Percentiles rank a stretch among this genome's conserved stretches.
These are phyloP conservation scores for Dissostichus mawsoni DNA, from an alignment of 2,113 vertebrate species.

Conservation along the genomic window DNA sequence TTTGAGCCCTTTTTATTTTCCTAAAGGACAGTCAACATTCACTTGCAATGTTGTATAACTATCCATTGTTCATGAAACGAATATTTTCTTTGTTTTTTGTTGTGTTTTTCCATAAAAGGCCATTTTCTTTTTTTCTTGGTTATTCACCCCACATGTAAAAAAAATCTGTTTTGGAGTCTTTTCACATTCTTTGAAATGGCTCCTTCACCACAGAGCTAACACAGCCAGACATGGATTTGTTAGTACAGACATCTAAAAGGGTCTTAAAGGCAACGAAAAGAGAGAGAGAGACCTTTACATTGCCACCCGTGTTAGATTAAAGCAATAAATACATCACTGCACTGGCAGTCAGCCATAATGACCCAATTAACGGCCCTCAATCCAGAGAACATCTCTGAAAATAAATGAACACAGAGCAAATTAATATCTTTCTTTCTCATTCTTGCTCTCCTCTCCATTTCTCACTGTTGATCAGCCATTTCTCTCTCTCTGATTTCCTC, in stretches of 20 bases:
- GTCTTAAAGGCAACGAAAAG: constrained; percentile 45
- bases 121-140: constrained; percentile 13
- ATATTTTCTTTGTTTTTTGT: constrained; percentile 1
- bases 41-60: constrained; percentile 4
- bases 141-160: constrained; percentile 21
- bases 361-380: constrained; percentile 66
- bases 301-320: constrained; percentile 43
- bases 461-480: constrained; percentile 4
- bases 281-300: constrained; percentile 47
- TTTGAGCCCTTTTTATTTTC: background rate
- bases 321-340: constrained; percentile 53
- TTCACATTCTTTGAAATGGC: background rate
- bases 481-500: constrained; percentile 16
- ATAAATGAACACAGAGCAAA: constrained; percentile 66
- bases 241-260: constrained; percentile 46
- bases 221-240: background rate
- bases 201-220: too few species aligned
- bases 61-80: background rate
- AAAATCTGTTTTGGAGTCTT: background rate
- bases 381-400: constrained; percentile 62
- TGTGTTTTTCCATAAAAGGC: background rate
- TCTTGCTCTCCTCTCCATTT: constrained; percentile 18
- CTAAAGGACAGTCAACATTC: background rate
- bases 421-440: constrained; percentile 31
- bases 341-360: constrained; percentile 56